phyloP scores from a whole-genome alignment of 2,888 invertebrate species.

The Drosophila ochracea region DNA sequence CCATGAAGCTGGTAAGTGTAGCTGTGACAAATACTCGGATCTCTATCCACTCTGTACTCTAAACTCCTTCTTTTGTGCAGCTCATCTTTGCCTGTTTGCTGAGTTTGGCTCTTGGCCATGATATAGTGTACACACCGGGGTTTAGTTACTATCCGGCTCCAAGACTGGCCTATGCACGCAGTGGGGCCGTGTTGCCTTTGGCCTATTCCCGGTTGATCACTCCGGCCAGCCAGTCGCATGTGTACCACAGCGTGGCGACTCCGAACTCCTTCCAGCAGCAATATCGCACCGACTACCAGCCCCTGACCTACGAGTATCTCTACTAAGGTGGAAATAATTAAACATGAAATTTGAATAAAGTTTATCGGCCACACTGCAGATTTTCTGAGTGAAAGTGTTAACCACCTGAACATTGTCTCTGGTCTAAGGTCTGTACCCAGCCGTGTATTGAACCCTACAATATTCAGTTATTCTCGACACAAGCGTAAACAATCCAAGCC shows the following conservation, averaged over 20 bases:
- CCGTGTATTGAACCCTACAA: slow-evolving; percentile 42
- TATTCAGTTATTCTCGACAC: slow-evolving; percentile 38
- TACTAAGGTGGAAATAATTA: slow-evolving; percentile 54
- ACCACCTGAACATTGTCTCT: slow-evolving; percentile 24
- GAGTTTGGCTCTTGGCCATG: slow-evolving; percentile 63
- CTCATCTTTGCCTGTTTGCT: slow-evolving; percentile 73
- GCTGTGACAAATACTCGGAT: background rate
- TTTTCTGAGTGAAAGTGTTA: slow-evolving; percentile 11
- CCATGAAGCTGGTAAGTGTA: slow-evolving; percentile 66
- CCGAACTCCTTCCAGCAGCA: slow-evolving; percentile 82
- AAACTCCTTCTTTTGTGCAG: slow-evolving; percentile 23
- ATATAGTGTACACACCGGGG: slow-evolving; percentile 69
- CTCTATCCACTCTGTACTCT: background rate
- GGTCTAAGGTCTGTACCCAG: slow-evolving; percentile 12
- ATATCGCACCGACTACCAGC: slow-evolving; percentile 80
- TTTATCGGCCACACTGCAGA: slow-evolving; percentile 25
- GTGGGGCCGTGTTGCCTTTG: slow-evolving; percentile 50
- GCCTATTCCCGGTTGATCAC: slow-evolving; percentile 72
- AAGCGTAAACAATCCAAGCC: slow-evolving; percentile 33
- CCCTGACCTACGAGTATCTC: slow-evolving; percentile 78
- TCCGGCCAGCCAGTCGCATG: slow-evolving; percentile 65
- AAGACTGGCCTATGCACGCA: slow-evolving; percentile 45
- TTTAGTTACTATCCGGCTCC: slow-evolving; percentile 65
- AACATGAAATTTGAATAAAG: slow-evolving; percentile 71
- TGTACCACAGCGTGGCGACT: slow-evolving; percentile 82